phyloP scores from a whole-genome alignment of 2,888 invertebrate genomes.

The Aproaerema taeniolella region DNA sequence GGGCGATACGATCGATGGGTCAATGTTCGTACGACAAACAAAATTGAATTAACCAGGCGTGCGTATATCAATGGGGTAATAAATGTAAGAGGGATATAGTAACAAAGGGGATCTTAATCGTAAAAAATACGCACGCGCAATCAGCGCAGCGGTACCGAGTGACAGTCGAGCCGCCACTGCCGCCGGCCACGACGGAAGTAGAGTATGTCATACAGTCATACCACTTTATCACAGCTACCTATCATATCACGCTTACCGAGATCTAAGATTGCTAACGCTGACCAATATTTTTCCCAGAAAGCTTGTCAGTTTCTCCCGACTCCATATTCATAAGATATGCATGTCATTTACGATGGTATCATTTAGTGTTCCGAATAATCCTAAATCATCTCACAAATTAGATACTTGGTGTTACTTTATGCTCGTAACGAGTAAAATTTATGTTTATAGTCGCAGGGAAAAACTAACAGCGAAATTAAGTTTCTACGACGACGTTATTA shows the following conservation, averaged over 20 bases:
- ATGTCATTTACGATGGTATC: no score
- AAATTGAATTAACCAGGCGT: conserved; percentile 55
- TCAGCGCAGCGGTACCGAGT: no score
- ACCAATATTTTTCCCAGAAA: conserved; percentile 7
- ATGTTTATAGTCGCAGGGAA: conserved; percentile 4
- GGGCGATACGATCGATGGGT: conserved; percentile 44
- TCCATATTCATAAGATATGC: no score
- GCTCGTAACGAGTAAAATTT: conserved; percentile 1
- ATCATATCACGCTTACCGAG: conserved; percentile 28
- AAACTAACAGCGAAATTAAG: conserved; percentile 22
- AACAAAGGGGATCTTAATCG: no score
- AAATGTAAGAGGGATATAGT: conserved; percentile 47
- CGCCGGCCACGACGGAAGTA: conserved; percentile 35
- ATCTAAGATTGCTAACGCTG: conserved; percentile 17
- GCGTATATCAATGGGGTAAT: conserved; percentile 52
- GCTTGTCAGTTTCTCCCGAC: no score
- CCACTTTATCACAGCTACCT: conserved; percentile 51
- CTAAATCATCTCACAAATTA: no score
- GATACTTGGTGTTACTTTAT: neutral
- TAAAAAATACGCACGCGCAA: no score
- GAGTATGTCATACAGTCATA: conserved; percentile 53
- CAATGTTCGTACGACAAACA: conserved; percentile 49
- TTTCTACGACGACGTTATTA: conserved; percentile 28
- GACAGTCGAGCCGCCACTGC: conserved; percentile 37
- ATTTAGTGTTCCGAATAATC: no score